A percentile compares a stretch with the other conserved stretches of the same genome.
These are phyloP conservation scores for Onychomys torridus DNA, from an alignment of 2,797 vertebrate genomes.

Conservation along the genomic window DNA sequence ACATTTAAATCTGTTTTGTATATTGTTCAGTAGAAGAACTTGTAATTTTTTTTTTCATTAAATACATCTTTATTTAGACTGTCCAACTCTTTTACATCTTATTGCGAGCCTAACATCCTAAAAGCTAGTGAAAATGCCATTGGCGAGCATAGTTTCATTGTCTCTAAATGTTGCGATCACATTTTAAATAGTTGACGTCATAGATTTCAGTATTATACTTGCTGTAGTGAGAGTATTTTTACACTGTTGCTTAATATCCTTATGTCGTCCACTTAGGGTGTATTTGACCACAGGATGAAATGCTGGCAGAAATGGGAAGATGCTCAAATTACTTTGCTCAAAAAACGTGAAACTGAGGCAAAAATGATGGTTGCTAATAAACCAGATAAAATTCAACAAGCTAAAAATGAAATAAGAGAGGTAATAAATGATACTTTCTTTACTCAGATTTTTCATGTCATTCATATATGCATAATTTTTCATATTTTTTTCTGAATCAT, in stretches of 20 bases:
- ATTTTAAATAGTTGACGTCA: constrained; percentile 50
- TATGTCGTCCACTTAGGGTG: constrained; percentile 89
- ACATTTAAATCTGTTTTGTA: constrained; percentile 46
- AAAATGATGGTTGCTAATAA: constrained; percentile 97
- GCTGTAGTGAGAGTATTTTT: constrained; percentile 26
- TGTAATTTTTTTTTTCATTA: constrained; percentile 34
- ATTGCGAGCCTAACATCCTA: constrained; percentile 2
- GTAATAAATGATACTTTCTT: constrained; percentile 85
- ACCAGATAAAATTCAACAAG: constrained; percentile 97
- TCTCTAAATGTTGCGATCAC: neutral
- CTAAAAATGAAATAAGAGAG: constrained; percentile 98
- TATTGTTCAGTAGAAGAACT: constrained; percentile 41
- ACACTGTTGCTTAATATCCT: constrained; percentile 26
- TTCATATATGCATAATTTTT: constrained; percentile 85
- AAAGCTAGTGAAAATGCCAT: constrained; percentile 17
- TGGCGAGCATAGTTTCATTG: constrained; percentile 37
- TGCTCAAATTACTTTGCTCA: constrained; percentile 95
- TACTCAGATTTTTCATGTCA: constrained; percentile 71
- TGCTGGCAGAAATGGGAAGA: constrained; percentile 99
- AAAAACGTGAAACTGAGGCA: constrained; percentile 96
- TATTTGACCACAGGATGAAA: constrained; percentile 98
- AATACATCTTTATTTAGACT: constrained; percentile 33
- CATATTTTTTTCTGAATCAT: constrained; percentile 85
- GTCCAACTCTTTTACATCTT: constrained; percentile 28
- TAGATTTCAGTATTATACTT: constrained; percentile 17